phyloP scores from a whole-genome alignment of 1,140 invertebrate species.

The Pseudomyrmex cubaensis region DNA sequence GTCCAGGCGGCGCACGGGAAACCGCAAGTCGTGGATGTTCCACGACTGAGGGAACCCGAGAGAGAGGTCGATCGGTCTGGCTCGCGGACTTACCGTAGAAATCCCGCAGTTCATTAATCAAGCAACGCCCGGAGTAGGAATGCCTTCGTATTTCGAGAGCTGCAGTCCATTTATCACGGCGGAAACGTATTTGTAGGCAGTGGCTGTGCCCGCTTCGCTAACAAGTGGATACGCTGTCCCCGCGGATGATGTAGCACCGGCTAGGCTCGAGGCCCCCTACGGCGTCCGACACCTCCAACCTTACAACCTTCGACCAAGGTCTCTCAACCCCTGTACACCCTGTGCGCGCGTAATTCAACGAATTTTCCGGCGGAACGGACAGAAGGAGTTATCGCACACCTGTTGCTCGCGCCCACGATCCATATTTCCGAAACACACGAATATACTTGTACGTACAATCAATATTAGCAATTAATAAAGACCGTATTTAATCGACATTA shows the following conservation, averaged over 20 bases:
- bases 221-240: slow-evolving; percentile 84
- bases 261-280: slow-evolving; percentile 81
- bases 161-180: slow-evolving; percentile 83
- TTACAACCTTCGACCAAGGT: slow-evolving; percentile 78
- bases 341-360: slow-evolving; percentile 46
- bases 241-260: slow-evolving; percentile 84
- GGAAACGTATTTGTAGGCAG: slow-evolving; percentile 84
- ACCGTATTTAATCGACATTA: background rate
- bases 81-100: slow-evolving; percentile 74
- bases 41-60: slow-evolving; percentile 21
- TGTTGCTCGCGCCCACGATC: slow-evolving; percentile 7
- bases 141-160: slow-evolving; percentile 83
- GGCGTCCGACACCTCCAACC: slow-evolving; percentile 83
- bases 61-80: slow-evolving; percentile 64
- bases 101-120: slow-evolving; percentile 84
- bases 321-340: slow-evolving; percentile 68
- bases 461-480: background rate
- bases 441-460: background rate
- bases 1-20: slow-evolving; percentile 2
- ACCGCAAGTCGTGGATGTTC: slow-evolving; percentile 43
- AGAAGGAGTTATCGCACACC: background rate
- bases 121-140: slow-evolving; percentile 83
- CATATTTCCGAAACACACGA: background rate
- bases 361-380: slow-evolving; percentile 59
- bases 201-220: slow-evolving; percentile 82